Conservation (phyloP, 2,888 invertebrate genomes). For the Dorcus parallelipipedus region DNA sequence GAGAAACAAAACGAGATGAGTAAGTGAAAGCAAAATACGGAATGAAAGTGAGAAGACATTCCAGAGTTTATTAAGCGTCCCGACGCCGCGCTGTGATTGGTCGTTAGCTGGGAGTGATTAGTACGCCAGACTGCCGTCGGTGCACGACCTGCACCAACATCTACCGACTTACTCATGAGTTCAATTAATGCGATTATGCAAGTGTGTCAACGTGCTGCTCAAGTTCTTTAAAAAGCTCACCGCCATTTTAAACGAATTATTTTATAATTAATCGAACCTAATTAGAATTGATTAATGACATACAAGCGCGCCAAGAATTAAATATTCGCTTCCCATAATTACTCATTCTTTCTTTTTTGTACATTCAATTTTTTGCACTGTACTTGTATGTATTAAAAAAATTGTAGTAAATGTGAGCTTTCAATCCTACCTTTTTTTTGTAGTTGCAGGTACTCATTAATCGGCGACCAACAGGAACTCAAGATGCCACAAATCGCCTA, state of each 20-base stretch:
- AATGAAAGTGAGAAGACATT: slow-evolving; percentile 36
- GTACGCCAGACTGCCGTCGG: slow-evolving; percentile 32
- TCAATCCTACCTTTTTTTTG: slow-evolving; percentile 3
- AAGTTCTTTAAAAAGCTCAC: neutral
- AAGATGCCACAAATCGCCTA: slow-evolving; percentile 1
- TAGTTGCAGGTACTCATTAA: neutral
- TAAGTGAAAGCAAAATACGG: slow-evolving; percentile 14
- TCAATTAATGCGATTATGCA: slow-evolving; percentile 33
- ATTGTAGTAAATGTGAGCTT: neutral
- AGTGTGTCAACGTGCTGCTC: slow-evolving; percentile 23
- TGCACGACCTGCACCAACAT: slow-evolving; percentile 40
- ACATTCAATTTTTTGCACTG: too few relatives aligned
- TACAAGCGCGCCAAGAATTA: neutral
- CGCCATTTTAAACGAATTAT: neutral
- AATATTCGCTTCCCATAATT: too few relatives aligned
- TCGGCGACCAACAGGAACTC: neutral
- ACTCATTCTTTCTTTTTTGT: too few relatives aligned
- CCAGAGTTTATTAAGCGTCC: slow-evolving; percentile 37
- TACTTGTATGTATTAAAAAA: neutral
- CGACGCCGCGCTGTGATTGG: slow-evolving; percentile 33
- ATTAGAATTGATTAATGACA: neutral
- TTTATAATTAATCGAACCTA: neutral
- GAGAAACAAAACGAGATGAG: neutral
- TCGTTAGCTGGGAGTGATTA: slow-evolving; percentile 34
- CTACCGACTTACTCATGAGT: slow-evolving; percentile 35